Base-by-base conservation (phyloP, 2,797 vertebrate species). In the Chlorospingus flavigularis region DNA sequence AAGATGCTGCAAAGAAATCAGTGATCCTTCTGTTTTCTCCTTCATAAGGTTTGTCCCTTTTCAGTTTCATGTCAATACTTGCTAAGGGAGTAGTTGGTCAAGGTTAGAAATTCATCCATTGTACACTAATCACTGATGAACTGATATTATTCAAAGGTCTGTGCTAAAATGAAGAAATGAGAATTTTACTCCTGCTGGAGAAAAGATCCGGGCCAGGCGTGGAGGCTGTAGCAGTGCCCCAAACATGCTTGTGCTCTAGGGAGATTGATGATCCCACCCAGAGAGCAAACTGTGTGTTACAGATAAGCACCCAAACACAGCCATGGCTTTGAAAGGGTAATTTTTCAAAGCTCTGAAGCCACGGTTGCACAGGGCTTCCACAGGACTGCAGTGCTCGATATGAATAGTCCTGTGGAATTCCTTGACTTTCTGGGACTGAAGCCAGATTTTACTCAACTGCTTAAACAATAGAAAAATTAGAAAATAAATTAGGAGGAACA, bases 341-440 rank as follows among this genome's bases (percentile, higher is more conserved):
- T 92, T 89, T 73, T 71, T 60, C 71, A 83, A 57, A 85, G 74
- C 88, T 57, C 25, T 93, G 70, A 66, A 79, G 74, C 71, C 71
- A 26, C 14, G 40, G 39, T 58, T 21, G 21, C 21, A 19, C 75
- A 68, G 63, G 76, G 76, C 85, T 90, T 73, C 61, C 90, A 25
- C 9, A 70, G 83, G 61, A 24, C 57, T 75, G 58, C 3, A 67
- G 55, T 57, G 68, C 84, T 90, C 57, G 18, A 5, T 58, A 16
- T 35, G 54, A 94, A 74, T 42, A 60, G 86, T 65, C 70, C 78
- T 33, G 7, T 11, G 60, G 40, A 3, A 1, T 67, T 87, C 60
- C 81, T 58, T 42, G 45, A 9, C 70, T 84, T 58, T 40, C 91
- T 79, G 73, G 91, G 82, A 61, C 60, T 18, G 57, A 35, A 33